Evolutionary conservation across 30 jellyfish, hydroid and myxozoan species (phyloP), one percentile per base, ranked within the genome.

Genomic region (Pseudorhiza aurosa): DNA sequence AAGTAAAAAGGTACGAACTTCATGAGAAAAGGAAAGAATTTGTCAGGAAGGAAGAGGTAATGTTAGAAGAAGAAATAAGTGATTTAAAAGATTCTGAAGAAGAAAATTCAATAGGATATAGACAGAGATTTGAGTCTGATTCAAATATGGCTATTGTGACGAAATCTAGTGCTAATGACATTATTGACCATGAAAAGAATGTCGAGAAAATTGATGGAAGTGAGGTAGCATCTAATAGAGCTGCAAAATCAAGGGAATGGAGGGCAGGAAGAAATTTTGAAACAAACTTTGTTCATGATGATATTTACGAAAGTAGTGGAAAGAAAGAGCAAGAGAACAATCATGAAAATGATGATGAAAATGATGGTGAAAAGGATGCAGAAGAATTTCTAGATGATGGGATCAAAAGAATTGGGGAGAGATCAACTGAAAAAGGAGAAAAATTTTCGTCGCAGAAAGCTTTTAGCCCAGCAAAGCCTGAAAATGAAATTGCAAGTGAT

Each of bases 1-100:
- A 55, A 18, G 76, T 93, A 11, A 32, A 47, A 37, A 75, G 99
- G 42, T 53, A 31, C 15, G 91, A 93, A 45, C 74, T 93, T 19
- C 43, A 62, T 2, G 87, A 65, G 28, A 93, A 87, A 64, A 90
- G 99, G 26, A 69, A 47, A 26, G 56, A 35, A 9, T 93, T 87
- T 40, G 39, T 87, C 11, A 31, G 56, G 35, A 45, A 69, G 0
- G 88, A 87, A n/a, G 50, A 79, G 11, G 5, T 26, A 31, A 28
- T 19, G 24, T 8, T 50, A 43, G 68, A 57, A 15, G 67, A 58
- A 65, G 88, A 85, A 69, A 35, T 18, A 24, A 28, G 8, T 1
- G 57, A 47, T 8, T 29, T 1, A 7, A 18, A 49, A 47, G 40
- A 42, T 27, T 8, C 18, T 14, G 70, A 55, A 21, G 53, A 12